Evolutionary conservation across 1,140 invertebrate species (phyloP).

Genomic region (Araneus ventricosus): DNA sequence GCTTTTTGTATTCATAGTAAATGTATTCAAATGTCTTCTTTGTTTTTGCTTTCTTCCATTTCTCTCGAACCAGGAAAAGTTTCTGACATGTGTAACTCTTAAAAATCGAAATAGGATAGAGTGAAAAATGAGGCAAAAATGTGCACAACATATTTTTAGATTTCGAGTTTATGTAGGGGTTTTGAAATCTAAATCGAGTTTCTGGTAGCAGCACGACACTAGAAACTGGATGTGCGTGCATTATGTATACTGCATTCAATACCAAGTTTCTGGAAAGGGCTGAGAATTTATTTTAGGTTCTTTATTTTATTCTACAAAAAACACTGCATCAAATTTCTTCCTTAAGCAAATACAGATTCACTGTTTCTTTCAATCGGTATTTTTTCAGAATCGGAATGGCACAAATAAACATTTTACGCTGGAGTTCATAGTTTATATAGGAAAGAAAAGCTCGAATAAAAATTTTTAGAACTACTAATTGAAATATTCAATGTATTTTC

Average conservation of each 20-base stretch:
- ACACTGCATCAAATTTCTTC: slow-evolving; percentile 19
- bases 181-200: slow-evolving; percentile 68
- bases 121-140: slow-evolving; percentile 66
- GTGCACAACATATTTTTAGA: slow-evolving; percentile 54
- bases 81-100: slow-evolving; percentile 54
- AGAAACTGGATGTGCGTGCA: slow-evolving; percentile 27
- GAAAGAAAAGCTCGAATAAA: no score
- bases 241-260: slow-evolving; percentile 38
- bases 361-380: not conserved
- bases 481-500: no score
- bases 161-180: slow-evolving; percentile 54
- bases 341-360: not conserved
- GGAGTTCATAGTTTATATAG: no score
- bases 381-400: not conserved
- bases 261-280: not conserved
- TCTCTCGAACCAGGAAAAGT: slow-evolving; percentile 8
- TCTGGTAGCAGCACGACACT: slow-evolving; percentile 21
- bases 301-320: not conserved
- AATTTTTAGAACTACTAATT: no score
- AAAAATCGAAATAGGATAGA: slow-evolving; percentile 6
- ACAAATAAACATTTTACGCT: no score
- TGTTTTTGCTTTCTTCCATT: slow-evolving; percentile 13
- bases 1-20: slow-evolving; percentile 1
- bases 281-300: slow-evolving; percentile 2
- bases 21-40: slow-evolving; percentile 48